Base-by-base conservation (phyloP, 2,797 vertebrate genomes). In the Naso thynnoides region DNA sequence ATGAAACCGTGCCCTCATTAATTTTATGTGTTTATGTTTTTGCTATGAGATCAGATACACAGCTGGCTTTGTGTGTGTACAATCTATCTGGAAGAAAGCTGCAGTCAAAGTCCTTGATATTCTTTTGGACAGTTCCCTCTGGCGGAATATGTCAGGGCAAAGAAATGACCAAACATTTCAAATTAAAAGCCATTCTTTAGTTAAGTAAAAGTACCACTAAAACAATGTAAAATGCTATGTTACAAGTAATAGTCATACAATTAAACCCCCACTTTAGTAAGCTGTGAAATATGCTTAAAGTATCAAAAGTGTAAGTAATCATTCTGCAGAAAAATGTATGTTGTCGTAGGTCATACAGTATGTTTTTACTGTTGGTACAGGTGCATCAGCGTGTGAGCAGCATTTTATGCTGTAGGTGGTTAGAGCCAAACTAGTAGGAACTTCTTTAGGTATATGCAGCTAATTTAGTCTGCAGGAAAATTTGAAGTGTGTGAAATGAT, bases 1-100 rank as follows among this genome's bases (percentile, higher is more conserved):
- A 18, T 79, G 79, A 79, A 81, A 83, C 18, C 16, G 1, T 69
- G 39, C 8, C 24, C 50, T 68, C 38, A 44, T 57, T 71, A 24
- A 33, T 65, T 76, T 14, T 49, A 47, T 36, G 50, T 3, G 38
- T 48, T 58, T 59, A 3, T 21, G 31, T 76, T 69, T n/a, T 56
- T 13, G 5, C 29, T 54, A 31, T 56, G 10, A 80, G 58, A 64
- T 57, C 19, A 47, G 29, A 75, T 9, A 31, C 4, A 58, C 8
- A 65, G 4, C 6, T 57, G 56, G 36, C 14, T 53, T 6, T 60
- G 8, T 16, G 6, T 60, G 24, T 8, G 29, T 23, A 5, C 6
- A 8, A 50, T 60, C 2, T 8, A 16, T 7, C 2, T 42, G 15
- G n/a, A 49, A 63, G n/a, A 58, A 79, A 70, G 14, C 9, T 64